Percentiles rank a stretch among this genome's conserved stretches.
These are phyloP conservation scores for Eucera pruinosa DNA, from an alignment of 2,888 invertebrate genomes.

Conservation along the genomic window DNA sequence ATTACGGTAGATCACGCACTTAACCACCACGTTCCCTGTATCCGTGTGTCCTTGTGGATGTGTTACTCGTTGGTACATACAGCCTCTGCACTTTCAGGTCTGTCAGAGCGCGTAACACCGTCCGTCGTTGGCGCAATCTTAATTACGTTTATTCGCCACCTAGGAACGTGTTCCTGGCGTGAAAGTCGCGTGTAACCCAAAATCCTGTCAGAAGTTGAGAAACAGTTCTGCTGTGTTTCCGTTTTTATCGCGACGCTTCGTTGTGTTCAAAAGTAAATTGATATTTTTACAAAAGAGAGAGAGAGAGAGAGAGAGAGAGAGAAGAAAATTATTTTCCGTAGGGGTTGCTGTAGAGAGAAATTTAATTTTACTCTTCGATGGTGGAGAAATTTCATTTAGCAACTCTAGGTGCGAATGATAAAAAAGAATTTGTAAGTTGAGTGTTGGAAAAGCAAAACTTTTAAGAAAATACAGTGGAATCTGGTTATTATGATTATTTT, in stretches of 20 bases:
- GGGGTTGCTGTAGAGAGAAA: too few species aligned
- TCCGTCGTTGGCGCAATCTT: conserved; percentile 49
- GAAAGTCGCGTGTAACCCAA: conserved; percentile 18
- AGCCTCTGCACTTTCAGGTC: conserved; percentile 4
- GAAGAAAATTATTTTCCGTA: too few species aligned
- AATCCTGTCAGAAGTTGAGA: conserved; percentile 6
- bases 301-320: too few species aligned
- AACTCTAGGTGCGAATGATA: too few species aligned
- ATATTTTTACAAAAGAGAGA: too few species aligned
- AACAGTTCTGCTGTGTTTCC: background rate
- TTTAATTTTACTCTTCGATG: too few species aligned
- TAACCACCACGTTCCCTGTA: conserved; percentile 22
- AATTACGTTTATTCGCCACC: conserved; percentile 56
- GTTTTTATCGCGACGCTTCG: background rate
- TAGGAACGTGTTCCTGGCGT: conserved; percentile 9
- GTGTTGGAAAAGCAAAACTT: too few species aligned
- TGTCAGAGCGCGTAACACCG: conserved; percentile 28
- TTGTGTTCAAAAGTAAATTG: too few species aligned
- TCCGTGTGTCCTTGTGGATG: background rate
- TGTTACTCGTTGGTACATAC: conserved; percentile 9
- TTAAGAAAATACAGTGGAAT: too few species aligned
- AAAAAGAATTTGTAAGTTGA: too few species aligned
- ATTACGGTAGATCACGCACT: conserved; percentile 59
- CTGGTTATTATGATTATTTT: too few species aligned
- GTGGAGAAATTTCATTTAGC: too few species aligned